Conservation (phyloP, 2,797 vertebrate genomes). For the Buceros bicornis region DNA sequence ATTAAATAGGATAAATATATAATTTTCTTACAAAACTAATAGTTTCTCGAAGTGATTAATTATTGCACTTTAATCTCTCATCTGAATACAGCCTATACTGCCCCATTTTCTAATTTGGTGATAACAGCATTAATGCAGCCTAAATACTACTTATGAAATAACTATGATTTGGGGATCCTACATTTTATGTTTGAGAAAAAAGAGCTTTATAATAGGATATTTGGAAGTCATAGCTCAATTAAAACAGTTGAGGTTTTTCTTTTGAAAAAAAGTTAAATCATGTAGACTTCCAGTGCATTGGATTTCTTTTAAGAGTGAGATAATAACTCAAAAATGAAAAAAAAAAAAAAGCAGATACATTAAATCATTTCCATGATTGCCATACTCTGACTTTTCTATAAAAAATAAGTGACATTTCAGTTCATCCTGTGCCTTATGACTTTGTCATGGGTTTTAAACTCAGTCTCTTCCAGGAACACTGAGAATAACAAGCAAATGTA, state of each 20-base stretch:
- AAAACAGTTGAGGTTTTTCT: not conserved
- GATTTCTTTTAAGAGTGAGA: not conserved
- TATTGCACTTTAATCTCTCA: not conserved
- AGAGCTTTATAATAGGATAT: not conserved
- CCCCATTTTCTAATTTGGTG: not conserved
- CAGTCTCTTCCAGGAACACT: not conserved
- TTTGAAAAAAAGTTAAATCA: not conserved
- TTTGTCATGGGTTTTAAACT: constrained; percentile 2
- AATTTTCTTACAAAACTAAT: not conserved
- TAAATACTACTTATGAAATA: not conserved
- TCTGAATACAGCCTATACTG: not conserved
- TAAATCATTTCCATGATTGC: not conserved
- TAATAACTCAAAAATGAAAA: not conserved
- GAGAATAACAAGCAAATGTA: not conserved
- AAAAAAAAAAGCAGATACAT: not conserved
- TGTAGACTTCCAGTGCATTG: not conserved
- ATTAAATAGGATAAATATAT: not conserved
- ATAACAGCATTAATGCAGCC: not conserved
- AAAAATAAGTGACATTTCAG: not conserved
- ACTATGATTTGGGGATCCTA: not conserved
- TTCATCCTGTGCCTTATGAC: not conserved
- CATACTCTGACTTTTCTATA: not conserved
- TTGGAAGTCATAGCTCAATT: not conserved
- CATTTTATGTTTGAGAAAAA: not conserved
- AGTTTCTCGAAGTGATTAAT: not conserved